Conservation (phyloP, 2,113 vertebrate species). For the Xiphophorus maculatus region DNA sequence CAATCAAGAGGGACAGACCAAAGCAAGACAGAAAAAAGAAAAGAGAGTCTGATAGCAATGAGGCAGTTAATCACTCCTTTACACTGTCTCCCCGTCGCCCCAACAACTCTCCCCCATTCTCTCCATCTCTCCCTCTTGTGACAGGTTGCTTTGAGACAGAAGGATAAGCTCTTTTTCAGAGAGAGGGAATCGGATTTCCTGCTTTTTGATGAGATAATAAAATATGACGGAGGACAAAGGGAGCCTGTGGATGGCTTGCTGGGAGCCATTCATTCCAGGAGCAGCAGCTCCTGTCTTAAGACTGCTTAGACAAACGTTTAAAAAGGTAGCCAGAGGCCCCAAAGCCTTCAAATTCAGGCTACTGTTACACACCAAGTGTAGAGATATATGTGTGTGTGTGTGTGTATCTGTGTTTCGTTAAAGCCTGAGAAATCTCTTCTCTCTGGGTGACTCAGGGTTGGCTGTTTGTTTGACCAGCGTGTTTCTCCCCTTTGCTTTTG, state of each 20-base stretch:
- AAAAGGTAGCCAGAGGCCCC: conserved; percentile 71
- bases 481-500: conserved; percentile 75
- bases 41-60: conserved; percentile 50
- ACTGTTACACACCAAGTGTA: conserved; percentile 59
- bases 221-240: conserved; percentile 80
- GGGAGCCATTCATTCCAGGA: conserved; percentile 69
- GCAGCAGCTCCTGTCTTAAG: conserved; percentile 66
- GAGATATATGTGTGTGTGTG: conserved; percentile 7
- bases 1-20: conserved; percentile 35
- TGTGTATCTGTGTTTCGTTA: conserved; percentile 48
- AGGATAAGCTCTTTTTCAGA: conserved; percentile 80
- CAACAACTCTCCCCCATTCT: conserved; percentile 48
- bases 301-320: conserved; percentile 74
- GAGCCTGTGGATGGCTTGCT: conserved; percentile 72
- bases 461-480: conserved; percentile 76
- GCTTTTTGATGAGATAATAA: conserved; percentile 81
- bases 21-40: conserved; percentile 38
- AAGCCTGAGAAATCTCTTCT: conserved; percentile 76
- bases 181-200: conserved; percentile 81
- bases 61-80: conserved; percentile 75
- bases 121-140: conserved; percentile 67
- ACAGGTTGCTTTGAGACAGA: conserved; percentile 78
- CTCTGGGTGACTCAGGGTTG: conserved; percentile 70
- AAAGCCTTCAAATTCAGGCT: conserved; percentile 58
- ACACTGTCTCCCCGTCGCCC: conserved; percentile 43